A percentile compares a stretch with the other conserved stretches of the same genome.
phyloP scores from a whole-genome alignment of 2,113 vertebrate genomes.

The Mungos mungo region DNA sequence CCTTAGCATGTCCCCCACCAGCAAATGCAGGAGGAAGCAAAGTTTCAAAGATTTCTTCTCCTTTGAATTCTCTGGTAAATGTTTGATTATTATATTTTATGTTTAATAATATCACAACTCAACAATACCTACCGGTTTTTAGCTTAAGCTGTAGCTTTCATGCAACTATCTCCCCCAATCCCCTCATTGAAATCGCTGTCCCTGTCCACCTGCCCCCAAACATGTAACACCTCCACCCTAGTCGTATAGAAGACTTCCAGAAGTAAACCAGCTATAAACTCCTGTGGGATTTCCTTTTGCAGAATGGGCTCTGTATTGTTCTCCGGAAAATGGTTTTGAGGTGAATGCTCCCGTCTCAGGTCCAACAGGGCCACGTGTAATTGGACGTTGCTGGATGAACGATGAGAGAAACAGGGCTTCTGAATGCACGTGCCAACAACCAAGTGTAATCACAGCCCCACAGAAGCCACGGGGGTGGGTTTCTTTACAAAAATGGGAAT shows the following conservation, averaged over 20 bases:
- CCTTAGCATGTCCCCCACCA: accelerated
- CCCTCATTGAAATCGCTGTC: neutral
- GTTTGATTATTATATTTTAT: neutral
- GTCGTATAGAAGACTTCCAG: neutral
- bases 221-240: neutral
- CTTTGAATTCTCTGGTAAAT: neutral
- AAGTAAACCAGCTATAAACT: neutral
- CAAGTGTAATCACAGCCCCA: neutral
- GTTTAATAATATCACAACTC: neutral
- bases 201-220: neutral
- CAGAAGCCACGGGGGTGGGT: neutral
- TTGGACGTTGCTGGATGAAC: neutral
- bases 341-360: neutral
- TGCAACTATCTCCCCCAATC: accelerated
- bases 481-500: conserved; percentile 1
- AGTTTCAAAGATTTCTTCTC: neutral
- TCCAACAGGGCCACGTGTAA: neutral
- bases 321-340: neutral
- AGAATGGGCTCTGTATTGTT: neutral
- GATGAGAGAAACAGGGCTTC: neutral
- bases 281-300: neutral
- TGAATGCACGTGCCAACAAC: neutral
- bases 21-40: neutral
- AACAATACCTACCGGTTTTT: neutral
- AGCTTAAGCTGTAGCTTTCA: neutral